Evolutionary conservation across 2,888 invertebrate species (phyloP), one percentile per base, ranked within the genome.

Genomic region (Tenthredo scrophulariae): DNA sequence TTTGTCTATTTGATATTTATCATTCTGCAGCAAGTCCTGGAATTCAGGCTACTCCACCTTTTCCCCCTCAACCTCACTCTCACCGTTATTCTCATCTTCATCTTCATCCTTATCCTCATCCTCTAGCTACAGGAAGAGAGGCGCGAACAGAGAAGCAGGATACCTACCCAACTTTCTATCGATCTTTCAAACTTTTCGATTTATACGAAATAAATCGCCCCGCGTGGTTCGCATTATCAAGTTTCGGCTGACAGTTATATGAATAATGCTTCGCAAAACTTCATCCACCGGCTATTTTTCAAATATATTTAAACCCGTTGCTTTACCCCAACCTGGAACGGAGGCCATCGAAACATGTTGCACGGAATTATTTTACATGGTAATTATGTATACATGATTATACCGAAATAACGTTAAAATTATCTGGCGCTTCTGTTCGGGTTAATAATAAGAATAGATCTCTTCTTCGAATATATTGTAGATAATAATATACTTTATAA

Each of bases 191-290:
- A 84, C 70, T 84, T 72, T 84, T 7, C 84, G 84, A 84, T 84
- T 84, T 72, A 84, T 84, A 84, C 18, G 84, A 72, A 70, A 84
- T 84, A 72, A 84, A 84, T 72, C 70, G 84, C 54, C 70, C 84
- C 50, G 46, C 50, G 70, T 65, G 22, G 50, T 72, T 70, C 84
- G 72, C 72, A 50, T 84, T 84, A 84, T 84, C 84, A 72, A 84
- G 72, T 82, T 82, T 82, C 22, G 40, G 33, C 82, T 67, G 82
- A 82, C 82, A 82, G 82, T 67, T 82, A 43, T 82, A 82, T 82
- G 82, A 82, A 82, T 82, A 82, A 82, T 67, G 82, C 67, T 58
- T 82, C 18, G 18, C 22, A 37, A 67, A 82, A 82, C 82, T 82
- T 82, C 74, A 74, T 74, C 74, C 74, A 74, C 40, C 40, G 22